Percentiles rank a stretch among this genome's conserved stretches.
phyloP scores from a whole-genome alignment of 1,140 invertebrate species.

The Stegodyphus dumicola region DNA sequence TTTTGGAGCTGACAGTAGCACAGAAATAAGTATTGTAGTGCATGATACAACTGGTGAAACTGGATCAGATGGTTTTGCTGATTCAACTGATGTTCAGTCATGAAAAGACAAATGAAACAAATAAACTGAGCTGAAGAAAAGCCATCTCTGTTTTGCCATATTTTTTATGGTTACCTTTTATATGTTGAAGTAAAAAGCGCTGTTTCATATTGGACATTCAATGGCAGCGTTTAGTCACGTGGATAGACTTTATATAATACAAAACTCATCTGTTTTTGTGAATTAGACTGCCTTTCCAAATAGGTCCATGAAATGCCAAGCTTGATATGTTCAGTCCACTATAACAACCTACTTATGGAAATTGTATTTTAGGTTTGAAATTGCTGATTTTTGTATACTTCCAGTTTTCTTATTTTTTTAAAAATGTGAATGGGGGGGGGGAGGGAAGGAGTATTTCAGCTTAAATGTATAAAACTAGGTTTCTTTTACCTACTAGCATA shows the following conservation, averaged over 20 bases:
- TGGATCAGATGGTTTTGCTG: conserved; percentile 22
- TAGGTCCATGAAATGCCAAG: conserved; percentile 20
- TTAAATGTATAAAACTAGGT: too few relatives aligned
- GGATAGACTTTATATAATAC: conserved; percentile 40
- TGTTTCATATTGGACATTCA: not conserved
- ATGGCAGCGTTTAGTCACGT: conserved; percentile 28
- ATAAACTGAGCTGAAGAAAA: not conserved
- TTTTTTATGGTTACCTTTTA: conserved; percentile 37
- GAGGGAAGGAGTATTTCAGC: too few relatives aligned
- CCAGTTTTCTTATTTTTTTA: too few relatives aligned
- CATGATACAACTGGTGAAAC: conserved; percentile 10
- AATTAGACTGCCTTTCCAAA: conserved; percentile 31
- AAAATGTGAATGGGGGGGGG: too few relatives aligned
- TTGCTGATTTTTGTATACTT: too few relatives aligned
- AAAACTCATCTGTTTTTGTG: conserved; percentile 38
- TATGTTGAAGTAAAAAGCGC: conserved; percentile 9
- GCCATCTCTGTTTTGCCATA: conserved; percentile 24
- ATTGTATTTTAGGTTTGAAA: too few relatives aligned
- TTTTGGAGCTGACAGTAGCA: conserved; percentile 43
- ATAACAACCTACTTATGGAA: too few relatives aligned
- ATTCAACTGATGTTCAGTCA: conserved; percentile 52
- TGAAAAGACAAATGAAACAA: conserved; percentile 1
- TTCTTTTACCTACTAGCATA: too few relatives aligned
- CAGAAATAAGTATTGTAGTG: conserved; percentile 40
- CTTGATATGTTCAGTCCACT: not conserved